Percentiles rank a stretch among this genome's conserved stretches.
These are phyloP conservation scores for Porites lobata DNA, from an alignment of 92 coral and sea anemone genomes.

Conservation along the genomic window DNA sequence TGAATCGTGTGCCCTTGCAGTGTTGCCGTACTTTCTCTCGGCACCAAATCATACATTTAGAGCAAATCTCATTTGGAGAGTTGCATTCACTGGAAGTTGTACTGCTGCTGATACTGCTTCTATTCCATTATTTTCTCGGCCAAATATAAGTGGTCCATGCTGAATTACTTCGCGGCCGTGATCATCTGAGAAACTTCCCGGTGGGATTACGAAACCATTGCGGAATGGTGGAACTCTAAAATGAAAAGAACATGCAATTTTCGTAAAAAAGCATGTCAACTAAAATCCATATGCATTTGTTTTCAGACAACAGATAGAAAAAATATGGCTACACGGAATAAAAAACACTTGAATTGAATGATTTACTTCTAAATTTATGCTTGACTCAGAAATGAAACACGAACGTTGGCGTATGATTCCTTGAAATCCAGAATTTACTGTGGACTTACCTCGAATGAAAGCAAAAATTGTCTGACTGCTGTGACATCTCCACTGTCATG, in stretches of 20 bases:
- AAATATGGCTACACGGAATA: not conserved
- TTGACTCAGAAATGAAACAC: conserved; percentile 1
- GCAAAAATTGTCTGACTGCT: not conserved
- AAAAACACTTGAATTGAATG: too few species aligned
- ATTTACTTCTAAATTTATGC: not conserved
- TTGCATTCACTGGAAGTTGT: too few species aligned
- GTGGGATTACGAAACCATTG: conserved; percentile 9
- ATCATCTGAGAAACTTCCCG: conserved; percentile 2
- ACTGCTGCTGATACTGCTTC: not conserved
- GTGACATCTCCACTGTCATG: not conserved
- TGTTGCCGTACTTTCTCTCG: too few species aligned
- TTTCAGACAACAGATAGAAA: too few species aligned
- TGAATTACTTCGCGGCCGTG: not conserved
- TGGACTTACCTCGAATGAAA: not conserved
- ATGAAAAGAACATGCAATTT: not conserved
- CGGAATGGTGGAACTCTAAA: conserved; percentile 33
- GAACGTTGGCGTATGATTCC: not conserved
- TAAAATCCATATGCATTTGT: too few species aligned
- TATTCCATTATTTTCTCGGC: not conserved
- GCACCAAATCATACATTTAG: too few species aligned
- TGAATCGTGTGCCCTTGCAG: too few species aligned
- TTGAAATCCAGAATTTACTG: too few species aligned
- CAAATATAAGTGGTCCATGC: conserved; percentile 25
- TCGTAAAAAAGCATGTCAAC: too few species aligned
- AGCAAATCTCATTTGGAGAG: too few species aligned